These are phyloP conservation scores for Acheta domesticus DNA, from an alignment of 2,888 invertebrate species.

Conservation along the genomic window DNA sequence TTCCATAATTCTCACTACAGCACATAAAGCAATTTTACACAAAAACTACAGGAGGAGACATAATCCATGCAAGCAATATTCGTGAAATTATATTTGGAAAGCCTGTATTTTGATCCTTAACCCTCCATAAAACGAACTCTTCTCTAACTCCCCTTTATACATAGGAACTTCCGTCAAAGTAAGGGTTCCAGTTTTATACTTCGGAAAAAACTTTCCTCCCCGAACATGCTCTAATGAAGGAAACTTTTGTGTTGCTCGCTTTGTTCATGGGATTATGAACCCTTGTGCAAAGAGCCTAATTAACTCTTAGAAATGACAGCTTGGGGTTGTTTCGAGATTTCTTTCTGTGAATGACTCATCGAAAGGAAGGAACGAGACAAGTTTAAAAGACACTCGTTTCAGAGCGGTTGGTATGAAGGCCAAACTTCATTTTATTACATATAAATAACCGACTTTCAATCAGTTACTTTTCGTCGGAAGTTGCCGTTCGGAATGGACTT, in stretches of 20 bases:
- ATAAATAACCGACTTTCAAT: too few relatives aligned
- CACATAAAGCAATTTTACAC: too few relatives aligned
- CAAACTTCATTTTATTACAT: too few relatives aligned
- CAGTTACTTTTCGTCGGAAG: too few relatives aligned
- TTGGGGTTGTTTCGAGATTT: not conserved
- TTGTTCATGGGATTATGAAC: constrained; percentile 8
- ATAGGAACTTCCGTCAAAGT: not conserved
- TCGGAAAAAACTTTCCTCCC: constrained; percentile 18
- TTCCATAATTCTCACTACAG: too few relatives aligned
- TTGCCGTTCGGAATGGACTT: too few relatives aligned
- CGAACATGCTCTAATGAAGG: not conserved
- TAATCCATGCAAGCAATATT: not conserved
- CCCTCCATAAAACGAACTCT: constrained; percentile 3
- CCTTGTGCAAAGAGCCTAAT: not conserved
- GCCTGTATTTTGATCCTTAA: not conserved
- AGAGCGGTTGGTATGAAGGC: too few relatives aligned
- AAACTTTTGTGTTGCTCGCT: not conserved
- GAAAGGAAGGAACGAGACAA: not conserved
- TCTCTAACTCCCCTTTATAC: not conserved
- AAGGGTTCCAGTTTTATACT: not conserved
- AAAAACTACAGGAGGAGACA: too few relatives aligned
- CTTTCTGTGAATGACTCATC: not conserved
- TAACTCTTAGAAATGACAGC: constrained; percentile 6
- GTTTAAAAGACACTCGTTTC: not conserved
- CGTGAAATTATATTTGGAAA: not conserved